phyloP scores from a whole-genome alignment of 2,113 vertebrate genomes.

The Columbina picui region DNA sequence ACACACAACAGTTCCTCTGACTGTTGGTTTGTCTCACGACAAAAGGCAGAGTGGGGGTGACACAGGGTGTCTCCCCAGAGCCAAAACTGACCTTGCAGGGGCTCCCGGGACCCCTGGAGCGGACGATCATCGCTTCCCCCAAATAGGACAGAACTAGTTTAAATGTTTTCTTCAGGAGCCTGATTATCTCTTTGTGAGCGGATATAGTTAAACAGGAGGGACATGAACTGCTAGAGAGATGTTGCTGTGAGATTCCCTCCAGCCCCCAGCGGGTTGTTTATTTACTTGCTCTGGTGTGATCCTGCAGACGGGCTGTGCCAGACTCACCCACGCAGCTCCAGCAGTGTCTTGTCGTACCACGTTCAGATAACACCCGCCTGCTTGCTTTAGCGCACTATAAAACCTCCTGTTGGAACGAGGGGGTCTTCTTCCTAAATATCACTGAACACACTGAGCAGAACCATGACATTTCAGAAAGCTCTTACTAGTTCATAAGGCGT shows the following conservation, averaged over 20 bases:
- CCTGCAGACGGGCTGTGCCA: background rate
- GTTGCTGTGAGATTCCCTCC: background rate
- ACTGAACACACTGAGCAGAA: fast-evolving
- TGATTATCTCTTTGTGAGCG: background rate
- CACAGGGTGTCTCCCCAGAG: background rate
- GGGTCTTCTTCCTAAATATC: background rate
- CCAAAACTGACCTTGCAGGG: background rate
- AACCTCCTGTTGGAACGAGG: background rate
- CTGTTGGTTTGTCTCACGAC: fast-evolving
- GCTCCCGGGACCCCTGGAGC: fast-evolving
- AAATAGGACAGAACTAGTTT: background rate
- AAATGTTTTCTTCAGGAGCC: background rate
- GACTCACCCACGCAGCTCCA: background rate
- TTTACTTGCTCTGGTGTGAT: background rate
- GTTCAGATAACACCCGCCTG: background rate
- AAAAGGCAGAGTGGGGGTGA: fast-evolving
- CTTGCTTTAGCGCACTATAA: background rate
- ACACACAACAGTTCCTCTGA: background rate
- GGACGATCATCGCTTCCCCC: fast-evolving
- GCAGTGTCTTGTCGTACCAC: background rate
- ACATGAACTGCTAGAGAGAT: too few species aligned
- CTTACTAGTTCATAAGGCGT: fast-evolving
- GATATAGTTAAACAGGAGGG: background rate
- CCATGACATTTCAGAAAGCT: background rate
- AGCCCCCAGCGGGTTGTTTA: background rate